Percentiles rank a stretch among this genome's conserved stretches.
Conservation (phyloP, 2,888 invertebrate species). For the Diploptera punctata region DNA sequence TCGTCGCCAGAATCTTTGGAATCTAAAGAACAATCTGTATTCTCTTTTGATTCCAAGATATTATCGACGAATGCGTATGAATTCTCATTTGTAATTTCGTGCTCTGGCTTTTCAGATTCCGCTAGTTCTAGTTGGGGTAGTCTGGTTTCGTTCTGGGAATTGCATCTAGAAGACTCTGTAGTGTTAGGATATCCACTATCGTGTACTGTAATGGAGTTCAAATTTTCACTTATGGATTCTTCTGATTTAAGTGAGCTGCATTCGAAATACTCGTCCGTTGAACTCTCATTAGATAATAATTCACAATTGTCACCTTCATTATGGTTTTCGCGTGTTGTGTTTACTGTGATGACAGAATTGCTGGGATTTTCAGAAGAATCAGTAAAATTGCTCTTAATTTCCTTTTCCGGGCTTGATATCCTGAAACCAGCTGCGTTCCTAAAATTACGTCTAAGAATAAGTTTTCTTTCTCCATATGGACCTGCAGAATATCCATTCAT, state of each 20-base stretch:
- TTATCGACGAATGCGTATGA: too few species aligned
- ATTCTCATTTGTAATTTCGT: too few species aligned
- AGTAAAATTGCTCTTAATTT: too few species aligned
- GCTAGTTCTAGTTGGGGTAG: neutral
- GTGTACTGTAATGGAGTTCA: neutral
- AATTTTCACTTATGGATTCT: neutral
- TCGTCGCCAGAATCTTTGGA: too few species aligned
- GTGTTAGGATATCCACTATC: constrained; percentile 22
- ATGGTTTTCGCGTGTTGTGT: too few species aligned
- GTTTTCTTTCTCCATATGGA: neutral
- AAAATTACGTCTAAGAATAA: neutral
- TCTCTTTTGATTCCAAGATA: too few species aligned
- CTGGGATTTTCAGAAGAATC: too few species aligned
- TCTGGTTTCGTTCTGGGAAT: constrained; percentile 14
- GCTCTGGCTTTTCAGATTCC: too few species aligned
- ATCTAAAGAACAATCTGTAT: too few species aligned
- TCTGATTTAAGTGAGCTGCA: neutral
- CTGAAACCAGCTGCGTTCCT: constrained; percentile 15
- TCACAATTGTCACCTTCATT: neutral
- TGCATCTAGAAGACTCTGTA: constrained; percentile 14
- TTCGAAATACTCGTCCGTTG: constrained; percentile 3
- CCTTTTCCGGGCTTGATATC: neutral
- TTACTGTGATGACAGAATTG: too few species aligned
- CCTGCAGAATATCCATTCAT: neutral
- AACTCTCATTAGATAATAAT: constrained; percentile 1